Conservation (phyloP, 2,113 vertebrate species). For the Muscicapa adusta region DNA sequence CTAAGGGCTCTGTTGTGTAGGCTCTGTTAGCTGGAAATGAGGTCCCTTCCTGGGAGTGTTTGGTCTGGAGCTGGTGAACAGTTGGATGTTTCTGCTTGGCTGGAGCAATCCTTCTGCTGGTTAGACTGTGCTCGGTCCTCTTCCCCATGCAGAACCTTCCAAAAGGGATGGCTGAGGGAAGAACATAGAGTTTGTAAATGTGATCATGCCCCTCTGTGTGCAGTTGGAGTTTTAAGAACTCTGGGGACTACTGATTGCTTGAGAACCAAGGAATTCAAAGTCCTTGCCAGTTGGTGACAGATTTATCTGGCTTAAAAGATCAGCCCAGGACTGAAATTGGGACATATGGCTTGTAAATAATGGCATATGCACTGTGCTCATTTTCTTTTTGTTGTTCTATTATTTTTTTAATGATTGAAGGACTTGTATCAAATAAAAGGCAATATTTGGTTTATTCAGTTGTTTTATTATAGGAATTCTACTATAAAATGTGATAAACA, state of each 20-base stretch:
- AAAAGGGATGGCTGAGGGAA: background rate
- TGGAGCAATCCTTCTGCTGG: background rate
- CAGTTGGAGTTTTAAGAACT: background rate
- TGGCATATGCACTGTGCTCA: background rate
- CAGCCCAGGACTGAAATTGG: background rate
- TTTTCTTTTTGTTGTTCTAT: background rate
- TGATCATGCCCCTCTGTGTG: background rate
- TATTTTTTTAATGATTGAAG: background rate
- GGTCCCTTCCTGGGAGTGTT: background rate
- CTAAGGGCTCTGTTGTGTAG: background rate
- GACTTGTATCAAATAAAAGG: background rate
- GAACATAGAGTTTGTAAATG: rapidly evolving
- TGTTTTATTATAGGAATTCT: background rate
- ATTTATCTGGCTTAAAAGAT: background rate
- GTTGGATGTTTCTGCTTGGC: background rate
- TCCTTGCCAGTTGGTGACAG: background rate
- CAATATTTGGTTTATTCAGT: background rate
- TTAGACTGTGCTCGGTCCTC: background rate
- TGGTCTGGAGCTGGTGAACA: background rate
- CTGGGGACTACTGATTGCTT: background rate
- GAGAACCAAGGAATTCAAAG: background rate
- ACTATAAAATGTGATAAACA: background rate
- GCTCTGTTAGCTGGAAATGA: background rate
- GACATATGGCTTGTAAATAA: background rate
- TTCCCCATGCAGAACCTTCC: background rate